A percentile compares a stretch with the other conserved stretches of the same genome.
Evolutionary conservation across 2,888 invertebrate genomes (phyloP).

Genomic region (Thereva nobilitata): DNA sequence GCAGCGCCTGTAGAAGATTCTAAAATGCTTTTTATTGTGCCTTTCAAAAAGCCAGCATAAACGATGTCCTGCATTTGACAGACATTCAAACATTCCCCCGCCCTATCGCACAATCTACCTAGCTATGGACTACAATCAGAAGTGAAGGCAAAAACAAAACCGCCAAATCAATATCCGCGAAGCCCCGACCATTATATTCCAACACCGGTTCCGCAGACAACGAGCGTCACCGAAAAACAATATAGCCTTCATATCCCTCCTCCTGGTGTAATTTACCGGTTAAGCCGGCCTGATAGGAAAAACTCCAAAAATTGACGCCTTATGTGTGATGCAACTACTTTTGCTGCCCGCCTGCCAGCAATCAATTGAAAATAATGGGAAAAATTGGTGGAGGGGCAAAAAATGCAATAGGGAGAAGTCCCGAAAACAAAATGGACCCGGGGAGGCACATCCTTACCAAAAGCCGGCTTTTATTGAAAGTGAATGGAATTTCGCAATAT

Average conservation of each 20-base stretch:
- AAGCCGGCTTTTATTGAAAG: no score
- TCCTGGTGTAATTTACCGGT: no score
- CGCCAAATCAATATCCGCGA: constrained; percentile 34
- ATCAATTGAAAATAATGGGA: constrained; percentile 25
- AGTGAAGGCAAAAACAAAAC: constrained; percentile 19
- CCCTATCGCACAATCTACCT: no score
- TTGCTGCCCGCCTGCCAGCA: constrained; percentile 16
- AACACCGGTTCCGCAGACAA: constrained; percentile 11
- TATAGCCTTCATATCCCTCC: no score
- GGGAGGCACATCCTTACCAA: no score
- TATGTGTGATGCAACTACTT: constrained; percentile 15
- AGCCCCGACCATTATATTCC: constrained; percentile 29
- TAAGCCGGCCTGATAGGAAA: no score
- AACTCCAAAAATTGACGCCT: constrained; percentile 7
- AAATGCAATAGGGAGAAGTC: background rate
- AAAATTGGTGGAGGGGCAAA: constrained; percentile 2
- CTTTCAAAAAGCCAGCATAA: background rate
- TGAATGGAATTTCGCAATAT: no score
- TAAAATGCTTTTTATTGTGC: background rate
- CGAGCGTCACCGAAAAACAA: no score
- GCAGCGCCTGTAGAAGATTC: no score
- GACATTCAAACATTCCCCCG: background rate
- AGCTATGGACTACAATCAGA: no score
- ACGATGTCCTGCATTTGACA: constrained; percentile 31
- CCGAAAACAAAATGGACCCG: background rate